Evolutionary conservation across 2,888 invertebrate genomes (phyloP), one percentile per base, ranked within the genome.

Genomic region (Caenorhabditis imperialis): DNA sequence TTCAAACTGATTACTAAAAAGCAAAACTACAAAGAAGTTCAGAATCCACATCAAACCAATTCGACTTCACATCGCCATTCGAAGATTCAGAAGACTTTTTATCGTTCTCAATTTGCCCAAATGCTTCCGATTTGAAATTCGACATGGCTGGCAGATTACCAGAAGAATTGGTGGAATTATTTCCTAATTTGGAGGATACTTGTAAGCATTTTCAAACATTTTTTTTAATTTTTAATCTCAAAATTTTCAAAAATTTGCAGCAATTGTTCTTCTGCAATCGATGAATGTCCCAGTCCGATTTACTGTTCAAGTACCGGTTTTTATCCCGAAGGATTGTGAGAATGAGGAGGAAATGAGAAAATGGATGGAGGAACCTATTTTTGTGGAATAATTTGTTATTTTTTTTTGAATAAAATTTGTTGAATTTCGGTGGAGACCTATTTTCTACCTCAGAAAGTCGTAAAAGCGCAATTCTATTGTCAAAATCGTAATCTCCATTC

Each of bases 131-230:
- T 44, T 3, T 51, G 23, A 38, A 45, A 22, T 74, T 42, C 30
- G 37, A 57, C 18, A 35, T 74, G 3, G 48, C 53, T 14, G 74
- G 69, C n/a, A 37, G 42, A 14, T 35, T 74, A 4, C 74, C 74
- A 14, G 12, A 7, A 3, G 45, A 51, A 20, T 48, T 74, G 5
- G 44, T 45, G 8, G 57, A 48, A 5, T 35, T 69, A 8, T 74
- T 69, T 48, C 74, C 74, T 7, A 53, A 23, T 16, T 40, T 74
- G 10, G 74, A 74, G 16, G 47, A 61, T 2, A 74, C 74, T n/a
- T 50, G 74, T 74, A 10, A 57, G 57, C 33, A 22, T 35, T 33
- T 45, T 18, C 18, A 20, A 20, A 38, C 6, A 38, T 38, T 5
- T 10, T 10, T 5, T 37, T 10, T 14, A 37, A 37, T 37, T 5